Evolutionary conservation across 2,888 invertebrate species (phyloP).

Genomic region (Latrodectus hesperus): DNA sequence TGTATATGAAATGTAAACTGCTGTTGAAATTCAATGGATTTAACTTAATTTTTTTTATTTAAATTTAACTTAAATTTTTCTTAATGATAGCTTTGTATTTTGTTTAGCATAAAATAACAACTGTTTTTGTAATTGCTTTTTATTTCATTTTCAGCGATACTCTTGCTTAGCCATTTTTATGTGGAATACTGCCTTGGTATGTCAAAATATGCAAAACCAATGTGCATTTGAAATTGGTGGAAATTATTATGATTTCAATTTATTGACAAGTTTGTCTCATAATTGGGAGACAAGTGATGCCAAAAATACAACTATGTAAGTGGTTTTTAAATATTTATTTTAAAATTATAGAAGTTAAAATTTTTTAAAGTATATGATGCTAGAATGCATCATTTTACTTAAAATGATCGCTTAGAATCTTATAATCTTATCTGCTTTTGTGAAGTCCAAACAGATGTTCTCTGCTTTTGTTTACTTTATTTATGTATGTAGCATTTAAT

Average conservation of each 20-base stretch:
- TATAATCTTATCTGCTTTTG: too few species aligned
- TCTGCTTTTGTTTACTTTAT: too few species aligned
- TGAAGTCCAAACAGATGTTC: too few species aligned
- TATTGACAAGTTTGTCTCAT: slow-evolving; percentile 69
- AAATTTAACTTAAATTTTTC: too few species aligned
- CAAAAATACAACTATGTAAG: slow-evolving; percentile 43
- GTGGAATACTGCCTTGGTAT: slow-evolving; percentile 62
- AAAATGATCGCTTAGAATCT: too few species aligned
- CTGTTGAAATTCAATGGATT: too few species aligned
- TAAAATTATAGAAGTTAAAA: background rate
- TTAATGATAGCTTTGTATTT: background rate
- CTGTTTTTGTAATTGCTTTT: background rate
- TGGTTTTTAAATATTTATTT: background rate
- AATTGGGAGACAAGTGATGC: slow-evolving; percentile 64
- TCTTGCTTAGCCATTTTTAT: slow-evolving; percentile 55
- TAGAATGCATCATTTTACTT: too few species aligned
- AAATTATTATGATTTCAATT: slow-evolving; percentile 66
- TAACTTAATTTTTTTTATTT: too few species aligned
- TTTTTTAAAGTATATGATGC: too few species aligned
- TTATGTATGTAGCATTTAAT: too few species aligned
- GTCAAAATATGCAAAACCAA: slow-evolving; percentile 31
- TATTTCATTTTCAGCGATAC: slow-evolving; percentile 36
- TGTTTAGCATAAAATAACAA: background rate
- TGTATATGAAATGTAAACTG: too few species aligned
- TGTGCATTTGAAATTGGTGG: slow-evolving; percentile 57